Conservation (phyloP, 2,113 vertebrate genomes). For the Calypte anna region DNA sequence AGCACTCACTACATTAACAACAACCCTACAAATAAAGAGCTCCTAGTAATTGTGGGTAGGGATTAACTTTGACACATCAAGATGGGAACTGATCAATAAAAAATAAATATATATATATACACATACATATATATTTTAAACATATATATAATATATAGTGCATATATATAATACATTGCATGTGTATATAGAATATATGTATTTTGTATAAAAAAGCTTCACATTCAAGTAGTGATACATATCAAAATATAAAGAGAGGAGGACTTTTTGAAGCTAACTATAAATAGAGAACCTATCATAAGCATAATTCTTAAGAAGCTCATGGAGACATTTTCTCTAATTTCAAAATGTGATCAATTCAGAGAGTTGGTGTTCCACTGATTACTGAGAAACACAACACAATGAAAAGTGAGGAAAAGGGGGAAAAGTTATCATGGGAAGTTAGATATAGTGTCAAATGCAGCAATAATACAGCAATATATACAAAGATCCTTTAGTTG, state of each 20-base stretch:
- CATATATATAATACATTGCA: conserved; percentile 18
- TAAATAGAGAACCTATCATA: not conserved
- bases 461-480: not conserved
- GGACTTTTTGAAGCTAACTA: not conserved
- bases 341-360: not conserved
- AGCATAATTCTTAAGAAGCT: not conserved
- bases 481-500: not conserved
- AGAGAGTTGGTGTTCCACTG: not conserved
- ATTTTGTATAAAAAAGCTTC: conserved; percentile 45
- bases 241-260: conserved; percentile 26
- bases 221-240: conserved; percentile 41
- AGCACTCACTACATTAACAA: not conserved
- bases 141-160: conserved; percentile 33
- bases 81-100: not conserved
- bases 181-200: conserved; percentile 42
- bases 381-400: not conserved
- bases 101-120: conserved; percentile 46
- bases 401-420: not conserved
- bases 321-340: not conserved
- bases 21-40: not conserved
- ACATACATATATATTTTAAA: conserved; percentile 23
- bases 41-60: not conserved
- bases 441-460: not conserved
- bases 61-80: not conserved
- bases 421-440: not conserved